Percentiles rank a stretch among this genome's conserved stretches.
Evolutionary conservation across 2,797 vertebrate species (phyloP).

Genomic region (Pangasius mekongensis): DNA sequence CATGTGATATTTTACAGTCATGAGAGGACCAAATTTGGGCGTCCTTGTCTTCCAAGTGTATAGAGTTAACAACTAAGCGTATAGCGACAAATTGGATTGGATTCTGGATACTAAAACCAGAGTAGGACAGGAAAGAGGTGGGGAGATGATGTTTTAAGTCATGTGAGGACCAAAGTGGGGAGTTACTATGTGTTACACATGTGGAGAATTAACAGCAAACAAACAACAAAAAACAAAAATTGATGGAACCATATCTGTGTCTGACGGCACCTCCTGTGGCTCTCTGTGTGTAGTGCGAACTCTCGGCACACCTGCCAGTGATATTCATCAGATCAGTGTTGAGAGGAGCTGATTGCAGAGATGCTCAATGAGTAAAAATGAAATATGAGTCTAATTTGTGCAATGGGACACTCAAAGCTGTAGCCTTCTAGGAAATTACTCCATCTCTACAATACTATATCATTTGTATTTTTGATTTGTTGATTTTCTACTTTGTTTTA

Average conservation of each 20-base stretch:
- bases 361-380: not conserved
- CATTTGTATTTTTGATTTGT: not conserved
- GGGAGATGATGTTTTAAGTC: not conserved
- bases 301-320: constrained; percentile 29
- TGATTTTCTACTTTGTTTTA: not conserved
- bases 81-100: not conserved
- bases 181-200: not conserved
- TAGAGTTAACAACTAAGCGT: not conserved
- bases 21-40: not conserved
- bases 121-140: not conserved
- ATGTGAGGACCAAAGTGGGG: not conserved
- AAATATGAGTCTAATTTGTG: not conserved
- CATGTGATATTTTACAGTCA: not conserved
- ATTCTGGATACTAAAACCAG: not conserved
- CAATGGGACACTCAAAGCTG: not conserved
- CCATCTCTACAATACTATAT: not conserved
- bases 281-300: constrained; percentile 14
- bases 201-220: not conserved
- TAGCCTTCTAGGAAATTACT: not conserved
- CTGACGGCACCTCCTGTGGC: constrained; percentile 20
- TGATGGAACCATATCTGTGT: not conserved
- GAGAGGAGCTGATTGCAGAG: constrained; percentile 26
- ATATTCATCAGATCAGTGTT: constrained; percentile 22
- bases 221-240: not conserved
- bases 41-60: too few species aligned